phyloP scores from a whole-genome alignment of 2,113 vertebrate species.

The Cyanoramphus novaezelandiae region DNA sequence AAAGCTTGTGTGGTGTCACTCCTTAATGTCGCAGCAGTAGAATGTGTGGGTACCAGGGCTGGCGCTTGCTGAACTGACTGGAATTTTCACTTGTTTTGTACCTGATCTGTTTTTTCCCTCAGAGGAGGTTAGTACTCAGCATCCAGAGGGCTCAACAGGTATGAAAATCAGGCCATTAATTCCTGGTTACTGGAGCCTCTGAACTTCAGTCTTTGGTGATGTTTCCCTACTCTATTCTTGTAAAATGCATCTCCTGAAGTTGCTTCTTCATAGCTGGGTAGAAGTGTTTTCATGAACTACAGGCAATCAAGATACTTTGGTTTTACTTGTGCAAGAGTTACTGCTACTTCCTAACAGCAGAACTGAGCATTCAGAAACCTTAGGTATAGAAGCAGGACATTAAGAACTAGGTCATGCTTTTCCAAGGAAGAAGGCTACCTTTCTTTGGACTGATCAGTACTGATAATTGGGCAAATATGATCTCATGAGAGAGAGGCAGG shows the following conservation, averaged over 20 bases:
- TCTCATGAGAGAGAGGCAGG: not conserved
- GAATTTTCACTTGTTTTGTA: not conserved
- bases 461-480: not conserved
- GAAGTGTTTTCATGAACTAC: not conserved
- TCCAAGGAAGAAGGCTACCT: not conserved
- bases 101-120: not conserved
- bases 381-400: not conserved
- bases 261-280: rapidly evolving
- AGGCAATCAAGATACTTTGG: not conserved
- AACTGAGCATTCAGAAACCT: not conserved
- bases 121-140: not conserved
- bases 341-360: not conserved
- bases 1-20: not conserved
- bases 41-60: not conserved
- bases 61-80: not conserved
- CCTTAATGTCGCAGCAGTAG: not conserved
- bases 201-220: not conserved
- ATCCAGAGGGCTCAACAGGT: not conserved
- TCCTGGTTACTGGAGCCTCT: not conserved
- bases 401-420: not conserved
- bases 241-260: not conserved
- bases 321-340: not conserved
- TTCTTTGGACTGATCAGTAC: not conserved
- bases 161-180: not conserved
- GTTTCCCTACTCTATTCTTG: not conserved